Evolutionary conservation across 92 coral and sea anemone species (phyloP).

Genomic region (Phenganax marumi): DNA sequence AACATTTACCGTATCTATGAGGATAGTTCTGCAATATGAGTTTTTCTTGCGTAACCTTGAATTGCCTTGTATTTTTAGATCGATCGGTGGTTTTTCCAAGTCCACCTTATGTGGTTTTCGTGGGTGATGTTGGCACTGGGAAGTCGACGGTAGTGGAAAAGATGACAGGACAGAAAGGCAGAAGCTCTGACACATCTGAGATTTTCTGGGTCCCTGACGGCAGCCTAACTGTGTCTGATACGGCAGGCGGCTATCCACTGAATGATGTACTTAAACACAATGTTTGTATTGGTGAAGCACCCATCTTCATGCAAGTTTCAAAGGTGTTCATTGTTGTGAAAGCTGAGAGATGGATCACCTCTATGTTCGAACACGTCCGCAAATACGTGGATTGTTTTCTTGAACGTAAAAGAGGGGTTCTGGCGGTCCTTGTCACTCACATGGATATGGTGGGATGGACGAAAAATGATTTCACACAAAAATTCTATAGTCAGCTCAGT

Average conservation of each 20-base stretch:
- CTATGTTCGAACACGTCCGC: slow-evolving; percentile 51
- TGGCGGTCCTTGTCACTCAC: slow-evolving; percentile 60
- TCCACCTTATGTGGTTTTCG: no score
- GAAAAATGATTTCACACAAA: slow-evolving; percentile 37
- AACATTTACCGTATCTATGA: no score
- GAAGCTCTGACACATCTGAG: no score
- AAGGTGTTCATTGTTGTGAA: slow-evolving; percentile 53
- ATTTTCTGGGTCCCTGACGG: no score
- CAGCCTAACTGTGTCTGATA: slow-evolving; percentile 54
- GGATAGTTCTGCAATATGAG: no score
- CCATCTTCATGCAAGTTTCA: slow-evolving; percentile 47
- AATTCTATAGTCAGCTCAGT: slow-evolving; percentile 49
- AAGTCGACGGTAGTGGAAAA: no score
- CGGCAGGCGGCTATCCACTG: slow-evolving; percentile 54
- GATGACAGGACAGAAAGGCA: no score
- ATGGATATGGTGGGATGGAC: slow-evolving; percentile 57
- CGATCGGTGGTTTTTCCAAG: no score
- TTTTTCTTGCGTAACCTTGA: no score
- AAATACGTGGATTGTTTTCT: slow-evolving; percentile 54
- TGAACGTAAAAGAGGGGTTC: slow-evolving; percentile 51
- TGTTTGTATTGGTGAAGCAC: slow-evolving; percentile 37
- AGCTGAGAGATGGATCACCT: slow-evolving; percentile 49
- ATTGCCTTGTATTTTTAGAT: no score
- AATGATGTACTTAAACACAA: slow-evolving; percentile 56
- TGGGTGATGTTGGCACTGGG: no score